Conservation (phyloP, 2,113 vertebrate species). For the Tretioscincus oriximinensis region DNA sequence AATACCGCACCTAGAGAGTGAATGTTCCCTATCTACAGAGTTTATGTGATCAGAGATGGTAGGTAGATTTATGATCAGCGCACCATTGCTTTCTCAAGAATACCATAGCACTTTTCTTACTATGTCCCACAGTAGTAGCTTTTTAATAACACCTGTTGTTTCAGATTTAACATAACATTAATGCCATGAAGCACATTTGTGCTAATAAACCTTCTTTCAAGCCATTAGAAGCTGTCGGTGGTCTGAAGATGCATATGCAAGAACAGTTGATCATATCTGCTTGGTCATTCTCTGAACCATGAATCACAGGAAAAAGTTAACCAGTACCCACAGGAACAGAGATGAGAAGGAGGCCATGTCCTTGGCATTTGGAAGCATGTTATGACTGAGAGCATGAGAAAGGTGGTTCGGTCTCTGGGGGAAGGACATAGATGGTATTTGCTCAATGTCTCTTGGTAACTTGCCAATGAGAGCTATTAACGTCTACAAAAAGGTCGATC, state of each 20-base stretch:
- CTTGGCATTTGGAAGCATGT: conserved; percentile 42
- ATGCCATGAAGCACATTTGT: too few species aligned
- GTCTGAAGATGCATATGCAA: not conserved
- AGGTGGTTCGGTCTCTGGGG: conserved; percentile 38
- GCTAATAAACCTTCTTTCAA: not conserved
- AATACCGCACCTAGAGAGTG: too few species aligned
- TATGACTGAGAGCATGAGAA: conserved; percentile 2
- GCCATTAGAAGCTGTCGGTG: not conserved
- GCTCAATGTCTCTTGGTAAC: conserved; percentile 49
- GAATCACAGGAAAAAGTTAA: not conserved
- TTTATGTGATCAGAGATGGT: too few species aligned
- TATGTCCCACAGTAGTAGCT: too few species aligned
- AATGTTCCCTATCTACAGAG: too few species aligned
- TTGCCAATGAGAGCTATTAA: conserved; percentile 55
- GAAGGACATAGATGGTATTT: conserved; percentile 37
- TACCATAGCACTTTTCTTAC: too few species aligned
- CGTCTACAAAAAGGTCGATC: conserved; percentile 52
- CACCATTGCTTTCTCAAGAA: too few species aligned
- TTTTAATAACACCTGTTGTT: too few species aligned
- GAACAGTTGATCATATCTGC: not conserved
- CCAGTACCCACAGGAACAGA: not conserved
- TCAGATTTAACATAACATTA: too few species aligned
- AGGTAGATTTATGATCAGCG: too few species aligned
- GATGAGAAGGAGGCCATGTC: conserved; percentile 21
- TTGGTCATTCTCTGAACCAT: not conserved